Percentiles rank a stretch among this genome's conserved stretches.
Evolutionary conservation across 2,113 vertebrate species (phyloP).

Genomic region (Myrmecophaga tridactyla): DNA sequence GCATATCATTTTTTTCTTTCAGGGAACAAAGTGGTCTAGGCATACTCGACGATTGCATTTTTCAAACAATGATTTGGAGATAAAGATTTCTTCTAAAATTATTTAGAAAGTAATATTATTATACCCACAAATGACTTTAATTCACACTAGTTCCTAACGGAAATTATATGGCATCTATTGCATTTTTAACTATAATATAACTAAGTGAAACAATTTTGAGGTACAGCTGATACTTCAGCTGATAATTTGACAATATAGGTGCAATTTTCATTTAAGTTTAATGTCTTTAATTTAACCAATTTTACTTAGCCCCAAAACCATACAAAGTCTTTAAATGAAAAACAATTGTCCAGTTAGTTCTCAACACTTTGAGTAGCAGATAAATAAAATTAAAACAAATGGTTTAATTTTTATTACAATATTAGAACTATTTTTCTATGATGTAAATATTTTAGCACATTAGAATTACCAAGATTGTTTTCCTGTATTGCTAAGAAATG

Average conservation of each 20-base stretch:
- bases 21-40: background rate
- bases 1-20: constrained; percentile 4
- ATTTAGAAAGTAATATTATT: constrained; percentile 26
- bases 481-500: background rate
- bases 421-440: constrained; percentile 25
- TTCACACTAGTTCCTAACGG: background rate
- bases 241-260: constrained; percentile 29
- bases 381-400: constrained; percentile 38
- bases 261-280: constrained; percentile 51
- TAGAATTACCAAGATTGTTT: background rate
- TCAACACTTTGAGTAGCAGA: constrained; percentile 27
- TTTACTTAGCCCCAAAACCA: constrained; percentile 50
- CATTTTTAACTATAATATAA: constrained; percentile 59
- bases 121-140: constrained; percentile 26
- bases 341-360: constrained; percentile 31
- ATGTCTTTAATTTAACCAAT: constrained; percentile 47
- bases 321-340: constrained; percentile 47
- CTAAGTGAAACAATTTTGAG: constrained; percentile 44
- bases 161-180: background rate
- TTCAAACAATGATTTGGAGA: background rate
- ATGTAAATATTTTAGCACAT: background rate
- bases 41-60: background rate
- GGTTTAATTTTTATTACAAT: background rate
- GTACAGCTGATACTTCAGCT: constrained; percentile 15
- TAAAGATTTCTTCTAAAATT: background rate